Percentiles rank a stretch among this genome's conserved stretches.
These are phyloP conservation scores for Mustela nigripes DNA, from an alignment of 2,113 vertebrate genomes.

Conservation along the genomic window DNA sequence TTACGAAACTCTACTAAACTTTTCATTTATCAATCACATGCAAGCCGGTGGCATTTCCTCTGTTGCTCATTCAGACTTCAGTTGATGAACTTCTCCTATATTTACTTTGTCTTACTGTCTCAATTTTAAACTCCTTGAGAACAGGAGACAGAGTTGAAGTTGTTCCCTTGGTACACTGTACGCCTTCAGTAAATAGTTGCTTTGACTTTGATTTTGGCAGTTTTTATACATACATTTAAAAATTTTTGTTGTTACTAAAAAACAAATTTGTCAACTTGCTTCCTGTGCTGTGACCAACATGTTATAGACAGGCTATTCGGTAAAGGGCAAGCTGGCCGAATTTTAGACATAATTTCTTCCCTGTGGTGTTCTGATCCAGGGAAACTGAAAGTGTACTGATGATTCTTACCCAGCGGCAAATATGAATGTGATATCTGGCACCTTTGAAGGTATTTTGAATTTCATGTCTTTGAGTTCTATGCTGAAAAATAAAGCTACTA, in stretches of 20 bases:
- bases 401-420: neutral
- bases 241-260: neutral
- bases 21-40: neutral
- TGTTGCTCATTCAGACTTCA: neutral
- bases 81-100: neutral
- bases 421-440: neutral
- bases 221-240: neutral
- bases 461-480: neutral
- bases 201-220: neutral
- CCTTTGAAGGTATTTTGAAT: conserved; percentile 3
- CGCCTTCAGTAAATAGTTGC: neutral
- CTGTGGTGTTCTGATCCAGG: neutral
- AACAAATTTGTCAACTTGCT: neutral
- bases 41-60: neutral
- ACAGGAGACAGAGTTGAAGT: neutral
- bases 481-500: conserved; percentile 18
- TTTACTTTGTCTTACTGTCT: neutral
- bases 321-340: neutral
- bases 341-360: neutral
- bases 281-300: neutral
- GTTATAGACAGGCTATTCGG: neutral
- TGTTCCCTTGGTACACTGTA: neutral
- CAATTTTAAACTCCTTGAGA: neutral
- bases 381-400: neutral
- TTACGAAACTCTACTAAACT: neutral